These are phyloP conservation scores for Acronicta psi DNA, from an alignment of 2,888 invertebrate genomes.

Conservation along the genomic window DNA sequence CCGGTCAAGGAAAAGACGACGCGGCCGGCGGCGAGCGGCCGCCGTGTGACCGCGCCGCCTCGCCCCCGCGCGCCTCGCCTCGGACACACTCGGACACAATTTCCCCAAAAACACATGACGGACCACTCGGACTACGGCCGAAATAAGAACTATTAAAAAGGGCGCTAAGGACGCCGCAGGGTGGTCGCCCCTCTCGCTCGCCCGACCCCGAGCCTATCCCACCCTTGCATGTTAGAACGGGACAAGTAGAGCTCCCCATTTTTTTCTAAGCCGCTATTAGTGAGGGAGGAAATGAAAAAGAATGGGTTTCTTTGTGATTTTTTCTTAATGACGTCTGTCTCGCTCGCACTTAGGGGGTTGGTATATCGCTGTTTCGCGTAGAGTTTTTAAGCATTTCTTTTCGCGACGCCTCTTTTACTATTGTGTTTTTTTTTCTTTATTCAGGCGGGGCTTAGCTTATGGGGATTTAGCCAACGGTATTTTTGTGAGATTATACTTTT, in stretches of 20 bases:
- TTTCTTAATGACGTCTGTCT: slow-evolving; percentile 81
- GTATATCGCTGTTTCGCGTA: slow-evolving; percentile 70
- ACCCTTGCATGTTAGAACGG: slow-evolving; percentile 80
- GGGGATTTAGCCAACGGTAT: slow-evolving; percentile 81
- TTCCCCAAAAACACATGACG: slow-evolving; percentile 72
- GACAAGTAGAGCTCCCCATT: slow-evolving; percentile 81
- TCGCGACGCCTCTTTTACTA: slow-evolving; percentile 84
- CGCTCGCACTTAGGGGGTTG: slow-evolving; percentile 72
- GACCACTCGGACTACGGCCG: slow-evolving; percentile 82
- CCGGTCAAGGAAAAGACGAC: slow-evolving; percentile 87
- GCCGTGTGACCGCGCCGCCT: slow-evolving; percentile 60
- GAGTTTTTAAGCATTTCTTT: slow-evolving; percentile 82
- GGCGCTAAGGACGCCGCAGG: slow-evolving; percentile 79
- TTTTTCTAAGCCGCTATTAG: slow-evolving; percentile 88
- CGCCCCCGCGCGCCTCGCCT: slow-evolving; percentile 59
- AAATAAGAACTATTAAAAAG: slow-evolving; percentile 87
- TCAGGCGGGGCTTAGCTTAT: slow-evolving; percentile 85
- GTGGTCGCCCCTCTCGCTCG: slow-evolving; percentile 84
- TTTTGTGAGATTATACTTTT: slow-evolving; percentile 72
- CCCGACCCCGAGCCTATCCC: slow-evolving; percentile 77
- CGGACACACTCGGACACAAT: slow-evolving; percentile 62
- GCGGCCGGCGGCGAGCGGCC: slow-evolving; percentile 72
- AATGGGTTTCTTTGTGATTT: slow-evolving; percentile 88
- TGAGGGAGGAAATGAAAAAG: slow-evolving; percentile 88
- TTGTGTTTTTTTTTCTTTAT: slow-evolving; percentile 81